Evolutionary conservation across 37 sponge, comb jelly and placozoan genomes (phyloP).

Genomic region (Crambe crambe): DNA sequence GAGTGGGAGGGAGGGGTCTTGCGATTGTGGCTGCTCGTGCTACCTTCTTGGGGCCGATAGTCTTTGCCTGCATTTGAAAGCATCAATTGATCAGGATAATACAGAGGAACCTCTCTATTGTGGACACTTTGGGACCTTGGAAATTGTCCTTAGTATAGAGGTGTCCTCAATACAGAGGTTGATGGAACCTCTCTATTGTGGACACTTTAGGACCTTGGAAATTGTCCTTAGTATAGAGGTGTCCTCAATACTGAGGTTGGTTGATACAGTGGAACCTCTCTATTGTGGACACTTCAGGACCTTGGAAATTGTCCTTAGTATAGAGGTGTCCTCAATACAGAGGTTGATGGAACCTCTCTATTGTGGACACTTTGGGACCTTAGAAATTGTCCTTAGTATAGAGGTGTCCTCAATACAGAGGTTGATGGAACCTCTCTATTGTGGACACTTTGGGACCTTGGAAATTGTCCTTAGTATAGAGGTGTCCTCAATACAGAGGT

Average conservation of each 20-base stretch:
- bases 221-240: neutral
- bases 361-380: no score
- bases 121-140: neutral
- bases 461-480: neutral
- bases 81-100: neutral
- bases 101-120: neutral
- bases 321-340: no score
- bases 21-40: constrained; percentile 7
- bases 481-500: no score
- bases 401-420: neutral
- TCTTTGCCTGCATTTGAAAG: neutral
- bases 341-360: neutral
- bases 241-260: no score
- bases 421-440: neutral
- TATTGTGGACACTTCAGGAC: neutral
- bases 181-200: neutral
- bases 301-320: neutral
- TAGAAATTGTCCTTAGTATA: no score
- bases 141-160: neutral
- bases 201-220: neutral
- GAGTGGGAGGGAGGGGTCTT: constrained; percentile 42
- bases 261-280: neutral
- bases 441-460: neutral
- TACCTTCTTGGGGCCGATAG: neutral
- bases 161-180: neutral